phyloP scores from a whole-genome alignment of 2,888 invertebrate genomes.

The Polietes domitor region DNA sequence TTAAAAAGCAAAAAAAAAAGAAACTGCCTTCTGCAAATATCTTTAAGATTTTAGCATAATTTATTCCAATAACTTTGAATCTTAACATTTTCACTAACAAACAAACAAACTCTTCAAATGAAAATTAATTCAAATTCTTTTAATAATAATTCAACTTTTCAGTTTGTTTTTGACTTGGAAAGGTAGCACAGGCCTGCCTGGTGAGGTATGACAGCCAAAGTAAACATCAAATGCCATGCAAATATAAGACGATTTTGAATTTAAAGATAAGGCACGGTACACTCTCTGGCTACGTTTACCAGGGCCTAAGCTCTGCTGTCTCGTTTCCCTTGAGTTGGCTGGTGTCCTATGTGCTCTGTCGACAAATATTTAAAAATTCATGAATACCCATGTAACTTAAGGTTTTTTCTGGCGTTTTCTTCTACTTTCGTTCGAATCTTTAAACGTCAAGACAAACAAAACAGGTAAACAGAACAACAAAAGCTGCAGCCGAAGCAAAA shows the following conservation, averaged over 20 bases:
- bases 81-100: neutral
- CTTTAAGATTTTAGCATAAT: neutral
- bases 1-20: neutral
- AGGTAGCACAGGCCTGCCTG: neutral
- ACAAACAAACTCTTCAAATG: neutral
- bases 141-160: conserved; percentile 49
- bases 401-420: neutral
- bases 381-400: neutral
- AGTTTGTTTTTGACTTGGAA: neutral
- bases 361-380: conserved; percentile 11
- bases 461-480: neutral
- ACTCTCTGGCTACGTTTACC: neutral
- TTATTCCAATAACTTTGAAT: neutral
- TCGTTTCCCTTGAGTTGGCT: neutral
- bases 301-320: neutral
- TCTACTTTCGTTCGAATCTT: neutral
- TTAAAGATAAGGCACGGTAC: conserved; percentile 61
- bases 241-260: conserved; percentile 48
- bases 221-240: conserved; percentile 47
- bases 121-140: conserved; percentile 56
- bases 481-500: neutral
- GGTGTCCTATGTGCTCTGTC: neutral
- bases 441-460: conserved; percentile 9
- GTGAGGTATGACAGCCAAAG: conserved; percentile 15
- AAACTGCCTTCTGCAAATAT: neutral